Evolutionary conservation across 2,797 vertebrate species (phyloP).

Genomic region (Sebastes iracundus): DNA sequence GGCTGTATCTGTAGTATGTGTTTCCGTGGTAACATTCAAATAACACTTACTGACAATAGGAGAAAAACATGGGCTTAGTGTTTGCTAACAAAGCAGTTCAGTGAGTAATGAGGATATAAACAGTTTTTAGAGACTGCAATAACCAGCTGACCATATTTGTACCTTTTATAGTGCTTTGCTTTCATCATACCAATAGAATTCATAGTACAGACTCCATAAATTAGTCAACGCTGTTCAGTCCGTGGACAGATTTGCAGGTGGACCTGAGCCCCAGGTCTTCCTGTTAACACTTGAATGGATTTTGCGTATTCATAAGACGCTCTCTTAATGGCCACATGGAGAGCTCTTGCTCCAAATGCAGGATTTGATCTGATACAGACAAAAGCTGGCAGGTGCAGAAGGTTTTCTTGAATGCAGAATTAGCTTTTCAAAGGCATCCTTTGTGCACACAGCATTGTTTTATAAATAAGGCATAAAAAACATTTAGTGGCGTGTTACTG

Average conservation of each 20-base stretch:
- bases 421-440: constrained; percentile 43
- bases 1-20: not conserved
- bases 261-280: not conserved
- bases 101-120: not conserved
- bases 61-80: not conserved
- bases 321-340: constrained; percentile 30
- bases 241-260: not conserved
- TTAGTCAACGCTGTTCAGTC: not conserved
- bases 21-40: not conserved
- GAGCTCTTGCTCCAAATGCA: constrained; percentile 21
- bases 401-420: constrained; percentile 57
- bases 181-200: not conserved
- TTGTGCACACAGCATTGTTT: constrained; percentile 41
- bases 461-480: constrained; percentile 38
- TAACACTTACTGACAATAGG: not conserved
- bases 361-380: constrained; percentile 39
- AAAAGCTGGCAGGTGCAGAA: constrained; percentile 64
- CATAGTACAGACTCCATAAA: not conserved
- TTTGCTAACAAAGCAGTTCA: not conserved
- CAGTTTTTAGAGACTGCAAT: not conserved
- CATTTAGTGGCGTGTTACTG: not conserved
- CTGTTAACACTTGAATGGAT: constrained; percentile 11
- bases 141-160: not conserved
- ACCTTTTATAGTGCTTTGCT: not conserved
- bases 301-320: constrained; percentile 42